Evolutionary conservation across 2,113 vertebrate genomes (phyloP).

Genomic region (Phrynocephalus versicolor): DNA sequence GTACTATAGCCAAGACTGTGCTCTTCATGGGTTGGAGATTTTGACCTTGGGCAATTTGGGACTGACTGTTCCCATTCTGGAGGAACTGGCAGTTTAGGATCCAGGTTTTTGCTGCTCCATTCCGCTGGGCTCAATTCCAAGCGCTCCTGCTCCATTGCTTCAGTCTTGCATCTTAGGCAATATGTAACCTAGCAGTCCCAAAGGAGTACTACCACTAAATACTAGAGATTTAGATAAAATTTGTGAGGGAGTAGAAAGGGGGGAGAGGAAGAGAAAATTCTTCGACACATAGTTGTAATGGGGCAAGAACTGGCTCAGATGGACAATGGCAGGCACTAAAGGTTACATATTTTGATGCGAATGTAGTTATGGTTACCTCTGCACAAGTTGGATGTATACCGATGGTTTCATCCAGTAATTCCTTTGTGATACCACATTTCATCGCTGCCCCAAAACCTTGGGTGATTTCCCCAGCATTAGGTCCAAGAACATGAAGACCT

Average conservation of each 20-base stretch:
- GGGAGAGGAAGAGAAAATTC: background rate
- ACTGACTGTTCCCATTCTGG: no score
- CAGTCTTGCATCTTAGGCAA: background rate
- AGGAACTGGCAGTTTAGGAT: no score
- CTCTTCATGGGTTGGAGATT: no score
- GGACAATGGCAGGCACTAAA: background rate
- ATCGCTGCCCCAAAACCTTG: constrained; percentile 93
- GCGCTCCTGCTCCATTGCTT: no score
- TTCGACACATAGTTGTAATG: background rate
- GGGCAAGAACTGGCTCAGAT: background rate
- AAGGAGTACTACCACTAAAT: background rate
- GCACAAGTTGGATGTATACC: constrained; percentile 96
- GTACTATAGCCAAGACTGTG: no score
- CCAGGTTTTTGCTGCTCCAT: no score
- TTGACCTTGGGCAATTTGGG: no score
- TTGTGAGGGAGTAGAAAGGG: background rate
- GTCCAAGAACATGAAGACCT: constrained; percentile 93
- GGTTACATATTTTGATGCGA: background rate
- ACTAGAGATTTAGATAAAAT: background rate
- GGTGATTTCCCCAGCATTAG: constrained; percentile 94
- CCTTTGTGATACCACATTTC: constrained; percentile 93
- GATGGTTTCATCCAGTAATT: constrained; percentile 86
- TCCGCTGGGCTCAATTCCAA: no score
- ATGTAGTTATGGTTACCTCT: constrained; percentile 78
- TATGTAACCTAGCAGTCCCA: no score